phyloP scores from a whole-genome alignment of 2,113 vertebrate species.

The Thymallus thymallus region DNA sequence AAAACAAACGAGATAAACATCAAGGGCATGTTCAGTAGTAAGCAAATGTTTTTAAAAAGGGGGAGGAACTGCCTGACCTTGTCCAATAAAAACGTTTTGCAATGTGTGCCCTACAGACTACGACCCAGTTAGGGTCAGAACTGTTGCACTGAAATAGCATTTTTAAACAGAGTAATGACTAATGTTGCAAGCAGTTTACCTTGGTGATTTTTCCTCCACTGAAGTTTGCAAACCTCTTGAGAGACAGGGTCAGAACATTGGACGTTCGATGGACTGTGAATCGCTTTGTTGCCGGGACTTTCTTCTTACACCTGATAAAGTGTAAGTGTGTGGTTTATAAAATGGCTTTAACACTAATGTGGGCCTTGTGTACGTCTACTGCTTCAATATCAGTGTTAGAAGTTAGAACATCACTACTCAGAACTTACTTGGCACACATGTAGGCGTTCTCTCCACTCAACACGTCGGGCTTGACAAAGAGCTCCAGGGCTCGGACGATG shows the following conservation, averaged over 20 bases:
- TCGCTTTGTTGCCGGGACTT: conserved; percentile 89
- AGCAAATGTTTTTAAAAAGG: not conserved
- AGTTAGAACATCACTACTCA: not conserved
- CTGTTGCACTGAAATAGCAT: not conserved
- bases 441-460: conserved; percentile 93
- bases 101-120: too few relatives aligned
- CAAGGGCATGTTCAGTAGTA: not conserved
- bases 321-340: not conserved
- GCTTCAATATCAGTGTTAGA: not conserved
- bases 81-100: too few relatives aligned
- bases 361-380: not conserved
- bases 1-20: conserved; percentile 2
- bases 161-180: not conserved
- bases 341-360: not conserved
- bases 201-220: conserved; percentile 93
- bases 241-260: conserved; percentile 86
- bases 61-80: not conserved
- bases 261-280: conserved; percentile 90
- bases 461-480: conserved; percentile 89
- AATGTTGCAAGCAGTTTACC: conserved; percentile 65
- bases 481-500: conserved; percentile 85
- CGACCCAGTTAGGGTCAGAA: not conserved
- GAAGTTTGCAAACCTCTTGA: conserved; percentile 92
- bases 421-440: conserved; percentile 90
- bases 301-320: conserved; percentile 86